phyloP scores from a whole-genome alignment of 2,888 invertebrate species.

The Amiota mariae region DNA sequence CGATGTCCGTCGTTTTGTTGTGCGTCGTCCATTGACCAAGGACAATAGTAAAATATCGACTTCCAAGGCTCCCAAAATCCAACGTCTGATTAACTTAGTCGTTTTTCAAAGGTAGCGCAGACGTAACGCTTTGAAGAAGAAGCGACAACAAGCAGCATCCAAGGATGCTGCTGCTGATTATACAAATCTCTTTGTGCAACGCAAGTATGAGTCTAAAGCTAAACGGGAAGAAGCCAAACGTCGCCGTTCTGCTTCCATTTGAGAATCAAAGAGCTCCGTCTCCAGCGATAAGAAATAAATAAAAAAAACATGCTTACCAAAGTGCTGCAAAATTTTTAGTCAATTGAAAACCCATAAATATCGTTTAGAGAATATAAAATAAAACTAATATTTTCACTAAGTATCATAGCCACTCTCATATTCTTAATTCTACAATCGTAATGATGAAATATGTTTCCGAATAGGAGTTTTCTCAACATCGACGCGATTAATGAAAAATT shows the following conservation, averaged over 20 bases:
- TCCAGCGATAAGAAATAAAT: conserved; percentile 76
- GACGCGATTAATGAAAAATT: too few species aligned
- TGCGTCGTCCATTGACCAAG: conserved; percentile 91
- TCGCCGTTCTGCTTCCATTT: conserved; percentile 87
- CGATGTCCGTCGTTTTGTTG: conserved; percentile 97
- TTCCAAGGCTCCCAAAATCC: conserved; percentile 94
- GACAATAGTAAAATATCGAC: conserved; percentile 85
- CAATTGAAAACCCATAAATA: not conserved
- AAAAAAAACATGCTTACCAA: not conserved
- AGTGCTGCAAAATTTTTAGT: not conserved
- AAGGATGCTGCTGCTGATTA: conserved; percentile 92
- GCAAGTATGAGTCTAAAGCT: conserved; percentile 94
- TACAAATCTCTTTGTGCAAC: conserved; percentile 91
- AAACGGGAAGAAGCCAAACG: conserved; percentile 87
- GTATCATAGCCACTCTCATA: too few species aligned
- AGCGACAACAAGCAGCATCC: conserved; percentile 82
- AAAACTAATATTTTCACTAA: too few species aligned
- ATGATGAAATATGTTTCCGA: too few species aligned
- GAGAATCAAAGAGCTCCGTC: conserved; percentile 88
- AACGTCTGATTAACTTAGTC: conserved; percentile 93
- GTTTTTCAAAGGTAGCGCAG: conserved; percentile 92
- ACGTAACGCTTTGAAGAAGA: conserved; percentile 90
- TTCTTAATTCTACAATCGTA: too few species aligned
- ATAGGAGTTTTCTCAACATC: too few species aligned
- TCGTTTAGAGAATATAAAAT: too few species aligned